phyloP scores from a whole-genome alignment of 2,113 vertebrate species.

The Chunga burmeisteri region DNA sequence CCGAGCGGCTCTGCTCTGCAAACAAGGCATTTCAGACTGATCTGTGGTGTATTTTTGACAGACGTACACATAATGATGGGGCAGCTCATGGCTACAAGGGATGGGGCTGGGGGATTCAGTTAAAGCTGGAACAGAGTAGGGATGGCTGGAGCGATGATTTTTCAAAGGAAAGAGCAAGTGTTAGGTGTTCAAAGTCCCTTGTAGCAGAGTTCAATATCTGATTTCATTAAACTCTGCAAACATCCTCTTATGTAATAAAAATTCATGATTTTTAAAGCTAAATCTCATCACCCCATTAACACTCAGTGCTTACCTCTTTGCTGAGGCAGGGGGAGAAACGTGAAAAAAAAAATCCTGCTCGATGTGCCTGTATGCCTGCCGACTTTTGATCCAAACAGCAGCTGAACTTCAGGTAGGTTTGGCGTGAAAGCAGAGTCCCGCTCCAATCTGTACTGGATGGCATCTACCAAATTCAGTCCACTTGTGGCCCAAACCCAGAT shows the following conservation, averaged over 20 bases:
- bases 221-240: not conserved
- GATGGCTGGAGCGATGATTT: not conserved
- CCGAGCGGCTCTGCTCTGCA: not conserved
- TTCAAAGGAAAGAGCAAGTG: not conserved
- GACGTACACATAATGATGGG: rapidly evolving
- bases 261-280: not conserved
- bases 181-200: not conserved
- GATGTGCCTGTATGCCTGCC: not conserved
- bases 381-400: not conserved
- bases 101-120: not conserved
- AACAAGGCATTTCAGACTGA: not conserved
- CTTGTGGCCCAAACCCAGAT: not conserved
- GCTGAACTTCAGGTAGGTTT: not conserved
- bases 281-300: not conserved
- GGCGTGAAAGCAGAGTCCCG: not conserved
- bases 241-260: not conserved
- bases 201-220: not conserved
- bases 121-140: not conserved
- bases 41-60: not conserved
- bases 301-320: not conserved
- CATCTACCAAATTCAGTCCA: not conserved
- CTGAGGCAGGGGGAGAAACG: rapidly evolving
- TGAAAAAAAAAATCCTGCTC: not conserved
- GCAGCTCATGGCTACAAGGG: not conserved
- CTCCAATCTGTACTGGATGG: not conserved